Evolutionary conservation across 2,113 vertebrate species (phyloP).

Genomic region (Anarhynchus alexandrinus): DNA sequence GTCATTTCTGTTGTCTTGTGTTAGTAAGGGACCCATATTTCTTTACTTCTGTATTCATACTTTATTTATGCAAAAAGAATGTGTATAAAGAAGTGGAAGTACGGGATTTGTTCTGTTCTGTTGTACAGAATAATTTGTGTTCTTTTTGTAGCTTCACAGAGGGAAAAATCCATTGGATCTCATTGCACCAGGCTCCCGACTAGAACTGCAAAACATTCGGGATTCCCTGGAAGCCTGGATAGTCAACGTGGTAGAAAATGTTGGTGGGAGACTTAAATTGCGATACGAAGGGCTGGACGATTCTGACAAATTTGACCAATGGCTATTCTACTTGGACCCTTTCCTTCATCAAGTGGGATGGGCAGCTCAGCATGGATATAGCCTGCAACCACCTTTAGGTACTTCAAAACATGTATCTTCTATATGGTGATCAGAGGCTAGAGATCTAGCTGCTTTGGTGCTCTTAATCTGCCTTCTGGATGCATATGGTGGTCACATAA

Average conservation of each 20-base stretch:
- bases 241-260: slow-evolving; percentile 87
- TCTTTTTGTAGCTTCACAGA: slow-evolving; percentile 81
- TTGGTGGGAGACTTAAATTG: slow-evolving; percentile 89
- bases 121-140: not conserved
- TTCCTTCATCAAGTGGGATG: slow-evolving; percentile 92
- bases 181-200: slow-evolving; percentile 84
- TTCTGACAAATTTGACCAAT: slow-evolving; percentile 77
- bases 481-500: not conserved
- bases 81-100: not conserved
- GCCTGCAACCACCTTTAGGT: slow-evolving; percentile 88
- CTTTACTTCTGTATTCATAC: not conserved
- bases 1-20: not conserved
- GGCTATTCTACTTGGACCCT: slow-evolving; percentile 93
- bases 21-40: not conserved
- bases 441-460: not conserved
- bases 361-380: slow-evolving; percentile 84
- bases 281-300: slow-evolving; percentile 84
- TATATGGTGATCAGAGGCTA: not conserved
- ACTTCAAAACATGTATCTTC: not conserved
- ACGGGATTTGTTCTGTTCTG: not conserved
- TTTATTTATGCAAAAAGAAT: not conserved
- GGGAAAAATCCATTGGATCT: slow-evolving; percentile 93
- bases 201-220: slow-evolving; percentile 85
- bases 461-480: not conserved
- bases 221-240: slow-evolving; percentile 84